Evolutionary conservation across 2,113 vertebrate genomes (phyloP).

Genomic region (Lethenteron camtschaticum): DNA sequence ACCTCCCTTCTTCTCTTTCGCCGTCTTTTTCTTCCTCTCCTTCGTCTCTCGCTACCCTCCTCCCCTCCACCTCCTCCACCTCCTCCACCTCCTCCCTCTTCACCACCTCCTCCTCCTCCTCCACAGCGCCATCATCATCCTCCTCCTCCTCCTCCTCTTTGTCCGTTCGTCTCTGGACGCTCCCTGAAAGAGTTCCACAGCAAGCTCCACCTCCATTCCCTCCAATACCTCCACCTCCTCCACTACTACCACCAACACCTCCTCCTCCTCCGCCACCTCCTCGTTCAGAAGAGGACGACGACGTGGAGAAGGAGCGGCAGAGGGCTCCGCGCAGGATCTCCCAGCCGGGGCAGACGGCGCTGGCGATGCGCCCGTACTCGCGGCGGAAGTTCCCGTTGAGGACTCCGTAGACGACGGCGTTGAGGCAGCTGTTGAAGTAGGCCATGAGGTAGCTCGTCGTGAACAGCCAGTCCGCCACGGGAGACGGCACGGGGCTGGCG

Average conservation of each 20-base stretch:
- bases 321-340: too few relatives aligned
- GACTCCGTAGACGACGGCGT: constrained; percentile 38
- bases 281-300: too few relatives aligned
- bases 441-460: constrained; percentile 49
- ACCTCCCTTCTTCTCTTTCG: neutral
- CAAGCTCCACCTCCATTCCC: neutral
- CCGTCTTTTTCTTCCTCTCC: neutral
- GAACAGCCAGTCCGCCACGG: constrained; percentile 42
- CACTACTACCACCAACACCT: neutral
- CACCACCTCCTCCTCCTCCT: neutral
- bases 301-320: too few relatives aligned
- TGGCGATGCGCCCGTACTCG: constrained; percentile 37
- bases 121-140: neutral
- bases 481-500: too few relatives aligned
- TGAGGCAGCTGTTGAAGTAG: constrained; percentile 51
- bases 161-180: neutral
- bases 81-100: neutral
- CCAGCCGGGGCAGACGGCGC: too few relatives aligned
- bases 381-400: constrained; percentile 45
- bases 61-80: neutral
- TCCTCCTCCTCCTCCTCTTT: neutral
- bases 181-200: neutral
- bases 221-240: neutral
- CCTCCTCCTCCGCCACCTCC: too few relatives aligned
- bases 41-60: neutral